Evolutionary conservation across 1,140 invertebrate genomes (phyloP).

Genomic region (Penaeus chinensis): DNA sequence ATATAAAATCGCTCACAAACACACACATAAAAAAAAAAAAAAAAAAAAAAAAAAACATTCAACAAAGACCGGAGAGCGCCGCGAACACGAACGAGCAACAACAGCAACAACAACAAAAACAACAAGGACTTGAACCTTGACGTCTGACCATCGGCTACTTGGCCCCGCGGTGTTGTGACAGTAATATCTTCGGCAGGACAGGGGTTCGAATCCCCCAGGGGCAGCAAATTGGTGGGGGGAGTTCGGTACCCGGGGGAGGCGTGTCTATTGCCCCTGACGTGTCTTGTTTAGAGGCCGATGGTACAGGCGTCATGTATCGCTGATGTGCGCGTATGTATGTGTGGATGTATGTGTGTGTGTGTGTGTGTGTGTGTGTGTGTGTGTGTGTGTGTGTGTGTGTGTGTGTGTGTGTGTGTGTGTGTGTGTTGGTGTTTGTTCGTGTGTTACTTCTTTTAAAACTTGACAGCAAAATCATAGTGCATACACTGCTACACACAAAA

Average conservation of each 20-base stretch:
- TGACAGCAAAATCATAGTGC: too few species aligned
- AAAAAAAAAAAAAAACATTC: not conserved
- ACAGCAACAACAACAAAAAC: not conserved
- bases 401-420: not conserved
- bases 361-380: conserved; percentile 12
- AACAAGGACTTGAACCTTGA: not conserved
- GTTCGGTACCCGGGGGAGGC: not conserved
- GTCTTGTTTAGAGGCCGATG: not conserved
- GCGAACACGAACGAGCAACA: not conserved
- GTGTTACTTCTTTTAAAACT: too few species aligned
- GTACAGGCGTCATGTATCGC: not conserved
- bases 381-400: not conserved
- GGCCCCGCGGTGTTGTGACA: conserved; percentile 45
- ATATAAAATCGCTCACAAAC: conserved; percentile 11
- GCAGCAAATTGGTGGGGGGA: conserved; percentile 45
- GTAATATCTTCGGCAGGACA: conserved; percentile 51
- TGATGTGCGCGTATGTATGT: not conserved
- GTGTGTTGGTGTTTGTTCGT: too few species aligned
- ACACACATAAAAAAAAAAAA: not conserved
- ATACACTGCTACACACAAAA: too few species aligned
- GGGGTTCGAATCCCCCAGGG: conserved; percentile 33
- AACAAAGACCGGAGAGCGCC: not conserved
- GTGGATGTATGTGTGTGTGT: not conserved
- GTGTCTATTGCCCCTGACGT: not conserved
- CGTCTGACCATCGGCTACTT: conserved; percentile 44